Evolutionary conservation across 2,797 vertebrate genomes (phyloP), one percentile per base, ranked within the genome.

Genomic region (Pangasius sanitwongsei): DNA sequence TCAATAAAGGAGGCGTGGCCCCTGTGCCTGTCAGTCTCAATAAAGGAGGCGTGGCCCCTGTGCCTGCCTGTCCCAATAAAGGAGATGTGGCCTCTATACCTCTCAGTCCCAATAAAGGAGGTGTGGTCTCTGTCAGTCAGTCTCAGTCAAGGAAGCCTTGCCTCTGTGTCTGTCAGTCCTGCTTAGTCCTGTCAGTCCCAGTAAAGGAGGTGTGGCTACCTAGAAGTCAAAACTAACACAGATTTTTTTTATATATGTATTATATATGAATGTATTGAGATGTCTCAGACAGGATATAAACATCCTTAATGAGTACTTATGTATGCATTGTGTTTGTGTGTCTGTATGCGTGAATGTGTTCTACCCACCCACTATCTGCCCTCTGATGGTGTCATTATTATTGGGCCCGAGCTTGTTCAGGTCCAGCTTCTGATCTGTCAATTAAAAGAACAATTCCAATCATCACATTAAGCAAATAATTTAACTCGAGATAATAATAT

Each of bases 381-480:
- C 98, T 95, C 98, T 95, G 89, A 99, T 97, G 90, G 97, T 98
- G 97, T 99, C 98, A 2, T 97, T 98, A 96, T 99, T 98, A 90
- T 97, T 98, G 94, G 98, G 98, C 92, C 98, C 98, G 92, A 99
- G 96, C 96, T 98, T 99, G 97, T 98, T 99, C 96, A 99, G 95
- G 96, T 99, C 98, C 96, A 99, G 97, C 95, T 98, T 97, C 97
- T 99, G 98, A 95, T 99, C 98, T 99, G 97, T 92, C 63, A 89
- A 92, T 89, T 2, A 88, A 65, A 86, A 87, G 18, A 25, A 82
- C 6, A 84, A 84, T 59, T 87, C 9, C 20, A 70, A 31, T 53
- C 31, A 87, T 65, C 87, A 75, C 78, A 83, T 70, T 12, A 83
- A 59, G 15, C 34, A 59, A 72, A 28, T 87, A 83, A 67, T 48